phyloP scores from a whole-genome alignment of 2,113 vertebrate genomes.

The Oophaga pumilio region DNA sequence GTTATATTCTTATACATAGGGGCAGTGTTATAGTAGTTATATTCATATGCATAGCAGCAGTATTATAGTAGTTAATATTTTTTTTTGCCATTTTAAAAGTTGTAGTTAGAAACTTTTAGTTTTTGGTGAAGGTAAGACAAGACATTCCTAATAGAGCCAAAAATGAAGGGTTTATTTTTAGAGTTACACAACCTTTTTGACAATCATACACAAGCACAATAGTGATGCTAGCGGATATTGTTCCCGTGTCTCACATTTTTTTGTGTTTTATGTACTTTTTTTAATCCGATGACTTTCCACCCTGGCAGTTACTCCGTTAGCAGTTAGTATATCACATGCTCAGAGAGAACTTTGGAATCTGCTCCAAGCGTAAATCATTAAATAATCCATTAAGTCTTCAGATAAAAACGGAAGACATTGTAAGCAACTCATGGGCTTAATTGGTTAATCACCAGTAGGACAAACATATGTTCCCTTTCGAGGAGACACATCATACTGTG shows the following conservation, averaged over 20 bases:
- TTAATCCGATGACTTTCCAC: neutral
- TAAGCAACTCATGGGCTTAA: conserved; percentile 29
- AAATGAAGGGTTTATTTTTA: neutral
- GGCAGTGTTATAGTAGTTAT: neutral
- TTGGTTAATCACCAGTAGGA: conserved; percentile 44
- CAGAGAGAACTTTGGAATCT: conserved; percentile 1
- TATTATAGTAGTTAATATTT: conserved; percentile 6
- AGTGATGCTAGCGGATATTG: neutral
- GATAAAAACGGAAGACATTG: conserved; percentile 12
- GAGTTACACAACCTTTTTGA: neutral
- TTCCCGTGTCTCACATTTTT: neutral
- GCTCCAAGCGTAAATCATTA: conserved; percentile 39
- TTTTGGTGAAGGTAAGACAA: neutral
- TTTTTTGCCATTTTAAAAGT: neutral
- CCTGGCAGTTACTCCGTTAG: neutral
- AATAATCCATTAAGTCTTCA: conserved; percentile 40
- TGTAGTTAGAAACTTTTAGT: no score
- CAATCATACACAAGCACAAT: neutral
- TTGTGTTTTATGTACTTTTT: neutral
- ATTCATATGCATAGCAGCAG: neutral
- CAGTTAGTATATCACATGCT: conserved; percentile 8
- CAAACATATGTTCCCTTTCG: conserved; percentile 42
- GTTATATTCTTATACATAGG: neutral
- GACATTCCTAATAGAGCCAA: neutral
- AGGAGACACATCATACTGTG: conserved; percentile 38